Conservation (phyloP, 1,140 invertebrate genomes). For the Acarapis woodi region DNA sequence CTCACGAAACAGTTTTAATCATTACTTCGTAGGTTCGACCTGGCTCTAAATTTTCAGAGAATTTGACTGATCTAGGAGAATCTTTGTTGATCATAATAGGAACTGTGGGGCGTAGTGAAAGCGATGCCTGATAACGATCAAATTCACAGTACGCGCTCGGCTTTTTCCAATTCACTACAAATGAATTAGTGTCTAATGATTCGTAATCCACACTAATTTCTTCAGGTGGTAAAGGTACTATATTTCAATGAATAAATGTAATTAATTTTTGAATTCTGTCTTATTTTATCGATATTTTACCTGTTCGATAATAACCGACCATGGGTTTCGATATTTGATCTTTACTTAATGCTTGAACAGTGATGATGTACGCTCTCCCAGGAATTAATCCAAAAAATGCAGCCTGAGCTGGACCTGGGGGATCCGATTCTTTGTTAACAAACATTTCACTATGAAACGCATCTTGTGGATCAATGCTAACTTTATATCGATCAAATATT, state of each 20-base stretch:
- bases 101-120: slow-evolving; percentile 29
- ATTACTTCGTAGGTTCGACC: slow-evolving; percentile 59
- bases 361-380: slow-evolving; percentile 54
- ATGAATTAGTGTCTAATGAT: slow-evolving; percentile 31
- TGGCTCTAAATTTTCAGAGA: slow-evolving; percentile 45
- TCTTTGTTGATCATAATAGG: slow-evolving; percentile 33
- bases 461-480: slow-evolving; percentile 55
- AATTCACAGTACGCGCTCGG: slow-evolving; percentile 33
- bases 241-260: too few relatives aligned
- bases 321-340: slow-evolving; percentile 62
- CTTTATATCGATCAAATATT: slow-evolving; percentile 14
- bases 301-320: slow-evolving; percentile 63
- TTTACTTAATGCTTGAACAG: slow-evolving; percentile 68
- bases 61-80: slow-evolving; percentile 29
- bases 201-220: slow-evolving; percentile 48
- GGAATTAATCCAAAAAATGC: slow-evolving; percentile 69
- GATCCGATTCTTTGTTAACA: slow-evolving; percentile 68
- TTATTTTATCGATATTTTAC: too few relatives aligned
- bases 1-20: slow-evolving; percentile 70
- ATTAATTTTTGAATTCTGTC: too few relatives aligned
- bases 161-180: slow-evolving; percentile 29
- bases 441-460: slow-evolving; percentile 55
- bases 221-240: slow-evolving; percentile 49
- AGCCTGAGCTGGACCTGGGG: slow-evolving; percentile 66
- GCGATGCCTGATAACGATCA: slow-evolving; percentile 60